A percentile compares a stretch with the other conserved stretches of the same genome.
phyloP scores from a whole-genome alignment of 2,113 vertebrate species.

The Dipodomys spectabilis region DNA sequence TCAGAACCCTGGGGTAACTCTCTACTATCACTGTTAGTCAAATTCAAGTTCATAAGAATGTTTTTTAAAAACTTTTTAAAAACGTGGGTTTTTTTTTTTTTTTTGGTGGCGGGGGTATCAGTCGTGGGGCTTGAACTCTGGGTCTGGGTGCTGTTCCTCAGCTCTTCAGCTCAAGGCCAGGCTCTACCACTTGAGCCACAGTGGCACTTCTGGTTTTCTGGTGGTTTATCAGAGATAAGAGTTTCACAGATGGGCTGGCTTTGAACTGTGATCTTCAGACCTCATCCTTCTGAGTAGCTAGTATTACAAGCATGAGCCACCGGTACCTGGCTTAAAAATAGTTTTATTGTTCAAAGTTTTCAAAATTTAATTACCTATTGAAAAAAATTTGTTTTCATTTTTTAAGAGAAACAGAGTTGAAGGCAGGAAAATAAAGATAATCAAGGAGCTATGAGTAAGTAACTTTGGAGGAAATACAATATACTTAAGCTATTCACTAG shows the following conservation, averaged over 20 bases:
- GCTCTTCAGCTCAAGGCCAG: too few relatives aligned
- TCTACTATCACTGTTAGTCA: constrained; percentile 30
- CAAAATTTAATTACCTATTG: constrained; percentile 50
- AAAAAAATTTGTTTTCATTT: constrained; percentile 53
- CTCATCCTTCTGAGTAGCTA: too few relatives aligned
- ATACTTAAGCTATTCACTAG: not conserved
- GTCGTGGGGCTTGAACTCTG: too few relatives aligned
- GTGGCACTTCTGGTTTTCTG: too few relatives aligned
- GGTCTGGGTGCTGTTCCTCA: too few relatives aligned
- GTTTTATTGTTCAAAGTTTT: constrained; percentile 30
- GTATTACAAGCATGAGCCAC: too few relatives aligned
- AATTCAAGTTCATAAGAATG: constrained; percentile 57
- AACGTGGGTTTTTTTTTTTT: not conserved
- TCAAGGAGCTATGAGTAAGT: not conserved
- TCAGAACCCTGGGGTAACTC: constrained; percentile 2
- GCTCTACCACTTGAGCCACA: too few relatives aligned
- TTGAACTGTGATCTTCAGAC: too few relatives aligned
- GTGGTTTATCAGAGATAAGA: too few relatives aligned
- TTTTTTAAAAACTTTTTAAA: not conserved
- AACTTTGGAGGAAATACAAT: constrained; percentile 30
- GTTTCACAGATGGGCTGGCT: too few relatives aligned
- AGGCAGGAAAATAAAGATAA: not conserved
- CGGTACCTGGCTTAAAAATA: not conserved
- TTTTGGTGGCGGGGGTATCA: too few relatives aligned
- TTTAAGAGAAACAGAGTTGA: constrained; percentile 7